Percentiles rank a stretch among this genome's conserved stretches.
Evolutionary conservation across 2,797 vertebrate species (phyloP).

Genomic region (Loris lydekkerianus): DNA sequence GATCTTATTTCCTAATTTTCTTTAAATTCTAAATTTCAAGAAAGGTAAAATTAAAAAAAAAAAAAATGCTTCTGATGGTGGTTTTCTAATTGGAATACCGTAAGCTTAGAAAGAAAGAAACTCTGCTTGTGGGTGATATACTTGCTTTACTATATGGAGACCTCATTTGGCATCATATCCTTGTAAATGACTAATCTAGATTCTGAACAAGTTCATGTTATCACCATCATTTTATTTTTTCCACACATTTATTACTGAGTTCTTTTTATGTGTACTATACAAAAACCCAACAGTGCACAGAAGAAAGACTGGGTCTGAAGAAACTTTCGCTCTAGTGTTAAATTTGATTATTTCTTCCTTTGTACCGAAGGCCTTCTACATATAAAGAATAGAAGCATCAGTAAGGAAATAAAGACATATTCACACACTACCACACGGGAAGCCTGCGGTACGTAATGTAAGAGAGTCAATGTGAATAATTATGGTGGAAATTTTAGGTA

Average conservation of each 20-base stretch:
- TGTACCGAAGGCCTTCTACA: conserved; percentile 1
- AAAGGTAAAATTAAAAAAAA: conserved; percentile 10
- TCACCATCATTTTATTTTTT: neutral
- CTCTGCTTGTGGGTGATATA: neutral
- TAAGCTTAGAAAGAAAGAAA: conserved; percentile 11
- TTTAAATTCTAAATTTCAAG: conserved; percentile 46
- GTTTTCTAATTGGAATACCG: neutral
- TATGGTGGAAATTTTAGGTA: neutral
- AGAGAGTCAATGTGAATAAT: conserved; percentile 32
- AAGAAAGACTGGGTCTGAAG: conserved; percentile 37
- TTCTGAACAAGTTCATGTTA: neutral
- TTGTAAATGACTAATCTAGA: neutral
- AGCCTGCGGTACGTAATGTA: neutral
- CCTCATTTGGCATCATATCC: neutral
- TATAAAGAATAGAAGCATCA: conserved; percentile 3
- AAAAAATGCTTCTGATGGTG: conserved; percentile 22
- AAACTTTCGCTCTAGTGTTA: conserved; percentile 44
- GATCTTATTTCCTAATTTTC: neutral
- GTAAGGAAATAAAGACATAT: conserved; percentile 13
- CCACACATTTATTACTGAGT: neutral
- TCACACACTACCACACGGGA: neutral
- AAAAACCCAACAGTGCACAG: neutral
- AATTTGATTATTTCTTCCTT: conserved; percentile 45
- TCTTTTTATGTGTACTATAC: neutral
- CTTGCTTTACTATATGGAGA: neutral